Evolutionary conservation across 1,140 invertebrate genomes (phyloP), one percentile per base, ranked within the genome.

Genomic region (Tetramorium simillimum): DNA sequence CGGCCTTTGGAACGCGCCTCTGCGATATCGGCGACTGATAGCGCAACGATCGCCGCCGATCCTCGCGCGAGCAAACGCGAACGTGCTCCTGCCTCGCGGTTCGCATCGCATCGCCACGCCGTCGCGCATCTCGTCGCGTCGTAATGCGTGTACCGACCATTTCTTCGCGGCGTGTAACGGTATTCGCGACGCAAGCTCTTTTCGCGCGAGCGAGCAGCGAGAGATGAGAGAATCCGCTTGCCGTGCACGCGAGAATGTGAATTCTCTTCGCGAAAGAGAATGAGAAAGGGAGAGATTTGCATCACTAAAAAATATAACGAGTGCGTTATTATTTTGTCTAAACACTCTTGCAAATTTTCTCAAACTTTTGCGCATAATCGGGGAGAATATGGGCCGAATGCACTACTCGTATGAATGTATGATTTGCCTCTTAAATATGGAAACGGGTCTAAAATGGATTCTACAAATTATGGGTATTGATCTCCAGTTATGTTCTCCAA

Each of bases 1-100:
- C 69, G 69, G 69, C 80, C 80, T 73, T 84, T 84, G 67, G 69
- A 73, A 73, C 80, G 80, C 49, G 51, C 40, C 60, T 33, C 43
- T 12, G 6, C 53, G 69, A 84, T 84, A 84, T 84, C 69, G 40
- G 49, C 53, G 28, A 46, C 56, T 62, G 80, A 84, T 73, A 84
- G 24, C 51, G 6, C 65, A 9, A 69, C 37, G 49, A 56, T 81
- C 67, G 21, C 49, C 77, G 43, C 24, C 18, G 16, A 49, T 72
- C 18, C 65, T 82, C 60, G 37, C 46, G 77, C 77, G 46, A 40
- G 28, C 56, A 46, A 46, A 49, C 24, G 58, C 76, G 40, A 37
- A n/a, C 53, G 3, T n/a, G 10, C 40, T 81, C n/a, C 37, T 56
- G 28, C 18, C 24, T 37, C 65, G 21, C 67, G 78, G 67, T 46